These are phyloP conservation scores for Aldrovandia affinis DNA, from an alignment of 2,797 vertebrate genomes.

Conservation along the genomic window DNA sequence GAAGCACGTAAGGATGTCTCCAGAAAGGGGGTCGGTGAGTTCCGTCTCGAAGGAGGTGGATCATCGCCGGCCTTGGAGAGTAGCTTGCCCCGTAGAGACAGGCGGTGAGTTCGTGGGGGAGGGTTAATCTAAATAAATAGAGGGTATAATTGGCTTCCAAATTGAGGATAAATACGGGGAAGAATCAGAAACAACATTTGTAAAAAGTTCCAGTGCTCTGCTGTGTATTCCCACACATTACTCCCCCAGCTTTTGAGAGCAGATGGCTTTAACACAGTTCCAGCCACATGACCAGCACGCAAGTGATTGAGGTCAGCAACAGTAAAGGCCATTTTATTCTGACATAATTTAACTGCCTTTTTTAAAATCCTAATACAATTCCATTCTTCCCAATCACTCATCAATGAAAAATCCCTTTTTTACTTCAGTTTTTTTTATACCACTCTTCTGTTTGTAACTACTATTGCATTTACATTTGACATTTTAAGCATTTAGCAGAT, in stretches of 20 bases:
- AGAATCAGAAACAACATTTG: too few relatives aligned
- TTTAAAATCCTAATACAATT: slow-evolving; percentile 16
- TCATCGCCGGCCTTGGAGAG: too few relatives aligned
- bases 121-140: too few relatives aligned
- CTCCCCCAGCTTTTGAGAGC: slow-evolving; percentile 26
- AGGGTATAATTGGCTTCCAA: too few relatives aligned
- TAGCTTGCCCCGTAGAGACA: too few relatives aligned
- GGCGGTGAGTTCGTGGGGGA: too few relatives aligned
- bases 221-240: slow-evolving; percentile 34
- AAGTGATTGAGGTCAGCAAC: slow-evolving; percentile 32
- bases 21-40: too few relatives aligned
- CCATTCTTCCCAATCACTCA: not conserved
- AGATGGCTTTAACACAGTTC: slow-evolving; percentile 44
- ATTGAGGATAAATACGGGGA: too few relatives aligned
- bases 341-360: slow-evolving; percentile 4
- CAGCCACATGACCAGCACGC: slow-evolving; percentile 35
- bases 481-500: too few relatives aligned
- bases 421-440: not conserved
- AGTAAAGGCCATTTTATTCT: not conserved
- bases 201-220: slow-evolving; percentile 26
- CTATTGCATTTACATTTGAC: too few relatives aligned
- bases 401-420: slow-evolving; percentile 10
- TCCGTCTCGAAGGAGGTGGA: too few relatives aligned
- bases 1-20: too few relatives aligned
- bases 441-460: slow-evolving; percentile 6